A percentile compares a stretch with the other conserved stretches of the same genome.
Conservation (phyloP, 2,797 vertebrate species). For the Erethizon dorsatum region DNA sequence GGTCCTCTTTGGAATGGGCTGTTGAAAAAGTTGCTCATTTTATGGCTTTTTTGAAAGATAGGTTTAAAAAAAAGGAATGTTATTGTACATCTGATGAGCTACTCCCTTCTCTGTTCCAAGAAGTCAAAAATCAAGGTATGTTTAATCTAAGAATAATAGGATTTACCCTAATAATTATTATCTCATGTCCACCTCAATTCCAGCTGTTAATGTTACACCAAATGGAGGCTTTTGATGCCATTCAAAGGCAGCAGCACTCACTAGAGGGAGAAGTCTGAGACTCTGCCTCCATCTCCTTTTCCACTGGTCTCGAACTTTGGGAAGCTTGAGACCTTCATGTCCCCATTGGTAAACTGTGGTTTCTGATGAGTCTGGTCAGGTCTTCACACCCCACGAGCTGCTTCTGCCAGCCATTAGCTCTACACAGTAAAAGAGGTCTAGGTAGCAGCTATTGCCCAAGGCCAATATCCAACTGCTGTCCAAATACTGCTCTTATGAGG, state of each 20-base stretch:
- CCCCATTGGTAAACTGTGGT: not conserved
- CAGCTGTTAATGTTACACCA: not conserved
- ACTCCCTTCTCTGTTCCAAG: slow-evolving; percentile 37
- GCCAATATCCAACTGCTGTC: not conserved
- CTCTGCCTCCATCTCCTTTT: not conserved
- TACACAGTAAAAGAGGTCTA: not conserved
- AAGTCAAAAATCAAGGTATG: not conserved
- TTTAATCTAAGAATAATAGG: not conserved
- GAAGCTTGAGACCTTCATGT: not conserved
- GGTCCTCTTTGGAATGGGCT: slow-evolving; percentile 55
- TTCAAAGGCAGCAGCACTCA: not conserved
- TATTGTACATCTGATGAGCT: slow-evolving; percentile 58
- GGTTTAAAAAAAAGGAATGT: slow-evolving; percentile 68
- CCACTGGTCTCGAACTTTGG: not conserved
- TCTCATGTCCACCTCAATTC: too few relatives aligned
- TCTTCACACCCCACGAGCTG: not conserved
- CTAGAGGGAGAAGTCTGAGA: not conserved
- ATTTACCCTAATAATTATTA: slow-evolving; percentile 7
- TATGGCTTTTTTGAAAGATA: slow-evolving; percentile 72
- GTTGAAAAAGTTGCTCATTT: slow-evolving; percentile 72
- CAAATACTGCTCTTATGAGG: not conserved
- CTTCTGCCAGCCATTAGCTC: not conserved
- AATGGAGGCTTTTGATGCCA: not conserved
- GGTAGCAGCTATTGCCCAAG: not conserved
- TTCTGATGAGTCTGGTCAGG: not conserved